A percentile compares a stretch with the other conserved stretches of the same genome.
phyloP scores from a whole-genome alignment of 30 jellyfish, hydroid and myxozoan genomes.

The Cassiopea xamachana region DNA sequence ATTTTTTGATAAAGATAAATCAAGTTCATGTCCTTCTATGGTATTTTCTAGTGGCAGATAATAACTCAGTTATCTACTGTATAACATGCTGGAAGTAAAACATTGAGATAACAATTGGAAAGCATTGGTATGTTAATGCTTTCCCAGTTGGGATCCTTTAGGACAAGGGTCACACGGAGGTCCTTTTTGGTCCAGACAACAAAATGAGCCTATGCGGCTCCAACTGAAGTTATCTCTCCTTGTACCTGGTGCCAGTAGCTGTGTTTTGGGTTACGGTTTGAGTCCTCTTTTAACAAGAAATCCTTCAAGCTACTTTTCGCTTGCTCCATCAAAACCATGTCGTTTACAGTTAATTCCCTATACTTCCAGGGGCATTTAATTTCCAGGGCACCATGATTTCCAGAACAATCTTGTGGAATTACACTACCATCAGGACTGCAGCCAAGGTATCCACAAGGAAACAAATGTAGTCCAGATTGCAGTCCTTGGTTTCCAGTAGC shows the following conservation, averaged over 20 bases:
- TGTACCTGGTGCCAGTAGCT: constrained; percentile 48
- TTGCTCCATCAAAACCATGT: constrained; percentile 28
- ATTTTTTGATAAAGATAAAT: not conserved
- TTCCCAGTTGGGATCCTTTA: not conserved
- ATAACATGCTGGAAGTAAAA: constrained; percentile 18
- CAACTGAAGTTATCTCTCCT: constrained; percentile 34
- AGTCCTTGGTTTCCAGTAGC: constrained; percentile 32
- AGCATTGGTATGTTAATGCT: not conserved
- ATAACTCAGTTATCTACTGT: constrained; percentile 6
- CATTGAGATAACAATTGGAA: constrained; percentile 17
- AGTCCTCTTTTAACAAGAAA: not conserved
- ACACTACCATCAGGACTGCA: constrained; percentile 50
- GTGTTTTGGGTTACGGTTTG: constrained; percentile 15
- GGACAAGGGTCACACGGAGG: not conserved
- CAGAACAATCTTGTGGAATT: constrained; percentile 3
- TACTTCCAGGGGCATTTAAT: constrained; percentile 23
- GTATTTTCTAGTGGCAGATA: too few species aligned
- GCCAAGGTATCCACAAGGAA: constrained; percentile 60
- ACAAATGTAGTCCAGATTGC: constrained; percentile 35
- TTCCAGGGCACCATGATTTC: constrained; percentile 7
- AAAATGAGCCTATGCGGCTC: constrained; percentile 39
- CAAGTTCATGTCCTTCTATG: not conserved
- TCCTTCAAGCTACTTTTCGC: not conserved
- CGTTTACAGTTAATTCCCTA: constrained; percentile 19
- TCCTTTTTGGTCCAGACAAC: constrained; percentile 29